These are phyloP conservation scores for Sinella curviseta DNA, from an alignment of 1,140 invertebrate genomes.

Conservation along the genomic window DNA sequence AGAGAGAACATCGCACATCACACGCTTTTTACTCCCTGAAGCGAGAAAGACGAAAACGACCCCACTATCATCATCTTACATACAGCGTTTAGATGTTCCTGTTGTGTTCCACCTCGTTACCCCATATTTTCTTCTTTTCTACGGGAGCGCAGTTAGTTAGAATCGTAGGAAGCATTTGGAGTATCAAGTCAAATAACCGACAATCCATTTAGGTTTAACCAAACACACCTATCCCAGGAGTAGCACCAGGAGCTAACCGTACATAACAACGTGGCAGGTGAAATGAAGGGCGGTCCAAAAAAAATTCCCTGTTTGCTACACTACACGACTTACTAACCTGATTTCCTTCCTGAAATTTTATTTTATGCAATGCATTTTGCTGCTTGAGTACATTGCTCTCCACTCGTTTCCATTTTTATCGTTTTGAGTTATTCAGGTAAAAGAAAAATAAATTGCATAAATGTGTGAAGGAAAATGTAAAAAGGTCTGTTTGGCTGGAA, in stretches of 20 bases:
- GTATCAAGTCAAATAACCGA: neutral
- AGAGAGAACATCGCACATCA: neutral
- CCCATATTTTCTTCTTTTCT: neutral
- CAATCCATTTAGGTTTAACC: neutral
- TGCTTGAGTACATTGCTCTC: neutral
- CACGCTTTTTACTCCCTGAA: neutral
- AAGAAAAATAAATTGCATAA: no score
- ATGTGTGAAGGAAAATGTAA: no score
- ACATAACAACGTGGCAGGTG: no score
- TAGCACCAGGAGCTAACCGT: neutral
- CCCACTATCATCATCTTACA: neutral
- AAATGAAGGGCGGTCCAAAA: neutral
- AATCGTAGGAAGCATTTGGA: neutral
- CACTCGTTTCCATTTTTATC: neutral
- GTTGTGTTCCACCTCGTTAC: neutral
- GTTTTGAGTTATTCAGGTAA: neutral
- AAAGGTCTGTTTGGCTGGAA: no score
- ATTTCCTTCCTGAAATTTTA: neutral
- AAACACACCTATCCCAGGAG: neutral
- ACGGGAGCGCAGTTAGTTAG: neutral
- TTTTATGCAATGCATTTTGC: neutral
- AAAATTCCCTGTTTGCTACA: neutral
- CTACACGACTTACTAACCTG: neutral
- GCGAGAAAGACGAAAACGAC: neutral
- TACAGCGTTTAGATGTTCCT: no score